Conservation (phyloP, 1,140 invertebrate genomes). For the Polyergus mexicanus region DNA sequence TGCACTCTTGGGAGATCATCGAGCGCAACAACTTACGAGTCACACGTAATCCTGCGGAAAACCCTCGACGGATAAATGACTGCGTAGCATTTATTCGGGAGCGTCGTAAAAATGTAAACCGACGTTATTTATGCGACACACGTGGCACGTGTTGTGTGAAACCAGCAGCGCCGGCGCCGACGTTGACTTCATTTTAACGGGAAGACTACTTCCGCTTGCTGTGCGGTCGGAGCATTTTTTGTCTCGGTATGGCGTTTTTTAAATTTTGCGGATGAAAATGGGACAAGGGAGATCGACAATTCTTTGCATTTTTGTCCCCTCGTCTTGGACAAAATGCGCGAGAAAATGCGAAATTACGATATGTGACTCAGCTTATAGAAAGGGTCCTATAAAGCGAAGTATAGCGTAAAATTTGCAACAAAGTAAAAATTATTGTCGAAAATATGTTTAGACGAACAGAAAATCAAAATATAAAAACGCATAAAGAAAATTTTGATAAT, state of each 20-base stretch:
- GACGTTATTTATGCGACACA: conserved; percentile 79
- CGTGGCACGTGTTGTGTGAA: conserved; percentile 55
- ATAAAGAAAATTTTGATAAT: background rate
- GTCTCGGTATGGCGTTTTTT: conserved; percentile 9
- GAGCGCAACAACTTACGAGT: background rate
- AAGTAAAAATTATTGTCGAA: background rate
- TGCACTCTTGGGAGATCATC: background rate
- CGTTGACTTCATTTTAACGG: conserved; percentile 72
- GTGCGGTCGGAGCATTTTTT: conserved; percentile 21
- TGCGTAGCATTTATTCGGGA: conserved; percentile 58
- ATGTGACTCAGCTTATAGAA: background rate
- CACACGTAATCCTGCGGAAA: conserved; percentile 50
- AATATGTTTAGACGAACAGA: conserved; percentile 18
- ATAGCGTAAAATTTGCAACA: background rate
- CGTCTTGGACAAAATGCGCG: background rate
- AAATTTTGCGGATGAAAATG: conserved; percentile 43
- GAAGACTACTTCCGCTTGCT: conserved; percentile 73
- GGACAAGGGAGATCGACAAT: conserved; percentile 21
- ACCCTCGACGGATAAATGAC: conserved; percentile 56
- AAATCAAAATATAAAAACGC: conserved; percentile 8
- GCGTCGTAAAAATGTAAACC: conserved; percentile 80
- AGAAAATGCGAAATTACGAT: conserved; percentile 13
- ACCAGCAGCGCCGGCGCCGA: conserved; percentile 50
- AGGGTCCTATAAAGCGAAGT: background rate
- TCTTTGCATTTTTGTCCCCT: background rate